These are phyloP conservation scores for Holacanthella duospinosa DNA, from an alignment of 2,888 invertebrate genomes.

Conservation along the genomic window DNA sequence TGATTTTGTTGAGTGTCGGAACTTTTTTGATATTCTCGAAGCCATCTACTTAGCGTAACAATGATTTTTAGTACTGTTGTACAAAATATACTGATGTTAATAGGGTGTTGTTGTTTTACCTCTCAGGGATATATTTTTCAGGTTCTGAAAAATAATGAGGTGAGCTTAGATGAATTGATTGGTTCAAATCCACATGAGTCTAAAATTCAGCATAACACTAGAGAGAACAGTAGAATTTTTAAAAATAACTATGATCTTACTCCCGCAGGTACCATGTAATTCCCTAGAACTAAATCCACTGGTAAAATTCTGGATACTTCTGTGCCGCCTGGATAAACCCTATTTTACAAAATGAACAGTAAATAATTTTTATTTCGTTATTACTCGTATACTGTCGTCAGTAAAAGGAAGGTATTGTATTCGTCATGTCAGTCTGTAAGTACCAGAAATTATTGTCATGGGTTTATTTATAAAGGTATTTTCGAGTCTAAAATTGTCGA, in stretches of 20 bases:
- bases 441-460: too few species aligned
- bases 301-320: constrained; percentile 40
- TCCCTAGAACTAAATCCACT: constrained; percentile 52
- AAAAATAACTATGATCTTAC: constrained; percentile 22
- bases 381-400: too few species aligned
- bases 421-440: too few species aligned
- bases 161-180: constrained; percentile 40
- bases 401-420: too few species aligned
- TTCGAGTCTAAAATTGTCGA: too few species aligned
- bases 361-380: too few species aligned
- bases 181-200: constrained; percentile 43
- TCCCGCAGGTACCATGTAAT: constrained; percentile 45
- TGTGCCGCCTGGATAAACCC: constrained; percentile 41
- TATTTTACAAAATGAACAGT: too few species aligned
- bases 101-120: too few species aligned
- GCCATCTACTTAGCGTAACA: constrained; percentile 39
- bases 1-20: constrained; percentile 39
- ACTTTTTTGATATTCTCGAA: constrained; percentile 40
- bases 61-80: too few species aligned
- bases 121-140: constrained; percentile 42
- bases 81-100: too few species aligned
- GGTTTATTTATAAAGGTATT: too few species aligned
- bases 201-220: constrained; percentile 31
- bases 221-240: background rate
- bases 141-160: constrained; percentile 41